A percentile compares a stretch with the other conserved stretches of the same genome.
These are phyloP conservation scores for Pelagia noctiluca DNA, from an alignment of 30 jellyfish, hydroid and myxozoan genomes.

Conservation along the genomic window DNA sequence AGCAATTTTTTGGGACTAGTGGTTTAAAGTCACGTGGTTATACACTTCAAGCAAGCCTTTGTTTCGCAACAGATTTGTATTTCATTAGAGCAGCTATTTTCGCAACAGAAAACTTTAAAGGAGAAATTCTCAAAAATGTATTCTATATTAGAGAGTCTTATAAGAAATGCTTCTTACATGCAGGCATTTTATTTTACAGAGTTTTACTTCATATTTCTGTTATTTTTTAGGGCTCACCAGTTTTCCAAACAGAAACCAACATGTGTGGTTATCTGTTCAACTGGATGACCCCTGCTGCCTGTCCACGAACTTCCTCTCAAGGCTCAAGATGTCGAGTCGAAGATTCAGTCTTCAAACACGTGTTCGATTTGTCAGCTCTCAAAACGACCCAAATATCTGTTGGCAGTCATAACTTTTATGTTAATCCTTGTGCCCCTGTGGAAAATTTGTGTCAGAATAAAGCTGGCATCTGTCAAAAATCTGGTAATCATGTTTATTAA, in stretches of 20 bases:
- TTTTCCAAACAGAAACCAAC: conserved; percentile 71
- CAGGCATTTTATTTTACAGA: too few species aligned
- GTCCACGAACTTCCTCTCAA: conserved; percentile 45
- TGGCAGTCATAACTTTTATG: background rate
- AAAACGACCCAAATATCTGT: conserved; percentile 6
- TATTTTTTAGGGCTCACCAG: conserved; percentile 78
- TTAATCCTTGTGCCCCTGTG: conserved; percentile 38
- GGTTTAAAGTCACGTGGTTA: too few species aligned
- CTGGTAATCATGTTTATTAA: conserved; percentile 35
- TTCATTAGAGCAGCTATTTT: too few species aligned
- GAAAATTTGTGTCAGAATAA: conserved; percentile 31
- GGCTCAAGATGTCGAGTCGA: conserved; percentile 66
- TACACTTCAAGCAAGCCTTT: too few species aligned
- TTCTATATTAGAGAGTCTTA: too few species aligned
- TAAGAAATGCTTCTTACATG: too few species aligned
- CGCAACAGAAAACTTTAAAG: too few species aligned
- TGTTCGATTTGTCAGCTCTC: conserved; percentile 52
- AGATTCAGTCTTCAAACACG: conserved; percentile 54
- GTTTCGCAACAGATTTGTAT: too few species aligned
- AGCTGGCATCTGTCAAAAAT: conserved; percentile 49
- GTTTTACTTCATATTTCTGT: too few species aligned
- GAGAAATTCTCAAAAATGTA: too few species aligned
- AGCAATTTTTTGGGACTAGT: too few species aligned
- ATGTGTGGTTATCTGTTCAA: conserved; percentile 73
- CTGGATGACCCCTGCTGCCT: conserved; percentile 86